Base-by-base conservation (phyloP, 2,797 vertebrate genomes). In the Menidia menidia region DNA sequence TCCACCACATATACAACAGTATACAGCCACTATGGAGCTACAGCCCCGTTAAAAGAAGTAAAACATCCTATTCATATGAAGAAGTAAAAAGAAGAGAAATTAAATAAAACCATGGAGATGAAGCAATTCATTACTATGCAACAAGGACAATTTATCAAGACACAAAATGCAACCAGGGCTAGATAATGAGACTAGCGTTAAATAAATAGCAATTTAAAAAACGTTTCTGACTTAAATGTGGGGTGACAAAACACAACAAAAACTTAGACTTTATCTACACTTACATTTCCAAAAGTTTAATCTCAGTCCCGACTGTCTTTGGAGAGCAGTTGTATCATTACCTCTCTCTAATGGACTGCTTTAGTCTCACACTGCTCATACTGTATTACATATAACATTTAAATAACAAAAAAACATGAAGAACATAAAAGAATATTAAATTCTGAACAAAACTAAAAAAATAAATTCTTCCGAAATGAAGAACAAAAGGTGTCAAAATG, bases 81-180 rank as follows among this genome's bases (percentile, higher is more conserved):
- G 43, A 78, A 52, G 54, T 79, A 75, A 68, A 39, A 39, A 10
- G 8, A 39, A 39, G 2, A n/a, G 5, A 39, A 39, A 39, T 61
- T 14, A 83, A 87, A 86, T 87, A 75, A 78, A 78, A 67, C 60
- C 41, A 47, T 68, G 75, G 83, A 81, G 76, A 80, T 76, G 71
- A 79, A 75, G 73, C 25, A 55, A 68, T 69, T 60, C 54, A 73
- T 87, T 83, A 78, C 60, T n/a, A 41, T 59, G 47, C 62, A 70
- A 58, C 81, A 81, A 87, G 86, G 84, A 87, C 83, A 81, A 88
- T 87, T 81, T 89, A 81, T 86, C 73, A 84, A 86, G 57, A 56
- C 79, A 81, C 25, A 75, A 80, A 75, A 73, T 73, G 62, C 72
- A 73, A 72, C 71, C 71, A 78, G 72, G 81, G 48, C 56, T 58